Evolutionary conservation across 2,797 vertebrate genomes (phyloP), one percentile per base, ranked within the genome.

Genomic region (Chromobotia macracanthus): DNA sequence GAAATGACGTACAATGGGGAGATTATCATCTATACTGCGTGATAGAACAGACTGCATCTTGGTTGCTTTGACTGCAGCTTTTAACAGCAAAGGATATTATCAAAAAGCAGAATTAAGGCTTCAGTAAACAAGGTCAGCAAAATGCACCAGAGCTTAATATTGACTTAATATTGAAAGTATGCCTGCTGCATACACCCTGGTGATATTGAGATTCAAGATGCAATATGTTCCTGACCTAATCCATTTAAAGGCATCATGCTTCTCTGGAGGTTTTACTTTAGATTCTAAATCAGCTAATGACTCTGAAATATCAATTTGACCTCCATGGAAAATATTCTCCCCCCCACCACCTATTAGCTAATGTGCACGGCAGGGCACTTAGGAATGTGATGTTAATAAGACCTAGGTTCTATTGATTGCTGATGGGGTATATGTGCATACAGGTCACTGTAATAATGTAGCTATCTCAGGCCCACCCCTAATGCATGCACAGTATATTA

Each of bases 351-450:
- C 83, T 83, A 86, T 86, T 82, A 84, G 80, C 80, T 82, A 81
- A 85, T 79, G 80, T 55, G 77, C 82, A 64, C 74, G 80, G 83
- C 75, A 79, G 77, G 70, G 77, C 64, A 77, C 75, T 84, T 25
- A 66, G 74, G 64, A 77, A 85, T 84, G 82, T 80, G 82, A 86
- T 79, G 84, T 75, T 81, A 84, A 85, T 84, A 69, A 81, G 77
- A 77, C 77, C 77, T 48, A 48, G 41, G 35, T 15, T 79, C 9
- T 75, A 81, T 76, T 76, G 73, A 81, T 79, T 76, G 65, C 38
- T 81, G 79, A 75, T 76, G 48, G 79, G 48, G 53, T 66, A 48
- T 65, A 63, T 81, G 67, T 75, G 41, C 53, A 74, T 63, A 69
- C 71, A 50, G 72, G 64, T 69, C 72, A 71, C 63, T 72, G 41